Percentiles rank a stretch among this genome's conserved stretches.
These are phyloP conservation scores for Pollenia griseotomentosa DNA, from an alignment of 2,888 invertebrate genomes.

Conservation along the genomic window DNA sequence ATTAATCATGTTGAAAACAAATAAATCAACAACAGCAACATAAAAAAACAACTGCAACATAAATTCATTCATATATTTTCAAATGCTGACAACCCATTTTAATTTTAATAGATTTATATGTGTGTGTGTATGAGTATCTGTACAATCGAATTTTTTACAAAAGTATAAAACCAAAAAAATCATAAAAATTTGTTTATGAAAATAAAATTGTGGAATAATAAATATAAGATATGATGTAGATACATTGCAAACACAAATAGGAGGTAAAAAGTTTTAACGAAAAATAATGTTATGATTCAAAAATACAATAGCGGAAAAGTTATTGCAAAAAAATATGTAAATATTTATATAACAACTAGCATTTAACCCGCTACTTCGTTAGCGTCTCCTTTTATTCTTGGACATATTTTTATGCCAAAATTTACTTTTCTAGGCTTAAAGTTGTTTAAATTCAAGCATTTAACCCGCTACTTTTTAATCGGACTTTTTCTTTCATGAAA, in stretches of 20 bases:
- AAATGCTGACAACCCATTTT: slow-evolving; percentile 29
- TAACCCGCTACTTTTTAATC: too few relatives aligned
- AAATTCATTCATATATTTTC: slow-evolving; percentile 17
- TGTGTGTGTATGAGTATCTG: too few relatives aligned
- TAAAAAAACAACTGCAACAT: background rate
- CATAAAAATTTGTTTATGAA: background rate
- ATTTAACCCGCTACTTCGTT: too few relatives aligned
- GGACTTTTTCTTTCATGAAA: too few relatives aligned
- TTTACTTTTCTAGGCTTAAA: too few relatives aligned
- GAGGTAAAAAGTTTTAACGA: background rate
- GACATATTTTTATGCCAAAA: too few relatives aligned
- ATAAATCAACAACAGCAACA: slow-evolving; percentile 39
- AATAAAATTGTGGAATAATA: background rate
- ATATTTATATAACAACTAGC: too few relatives aligned
- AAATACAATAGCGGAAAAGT: too few relatives aligned
- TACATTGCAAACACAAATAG: background rate
- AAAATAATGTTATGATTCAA: too few relatives aligned
- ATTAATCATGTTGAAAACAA: slow-evolving; percentile 48
- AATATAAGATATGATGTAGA: background rate
- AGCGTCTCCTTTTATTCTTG: too few relatives aligned
- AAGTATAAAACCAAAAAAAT: background rate
- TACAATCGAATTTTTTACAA: background rate
- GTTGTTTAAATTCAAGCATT: too few relatives aligned
- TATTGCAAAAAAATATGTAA: too few relatives aligned
- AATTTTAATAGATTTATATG: background rate